Base-by-base conservation (phyloP, 2,113 vertebrate genomes). In the Sisor rabdophorus region DNA sequence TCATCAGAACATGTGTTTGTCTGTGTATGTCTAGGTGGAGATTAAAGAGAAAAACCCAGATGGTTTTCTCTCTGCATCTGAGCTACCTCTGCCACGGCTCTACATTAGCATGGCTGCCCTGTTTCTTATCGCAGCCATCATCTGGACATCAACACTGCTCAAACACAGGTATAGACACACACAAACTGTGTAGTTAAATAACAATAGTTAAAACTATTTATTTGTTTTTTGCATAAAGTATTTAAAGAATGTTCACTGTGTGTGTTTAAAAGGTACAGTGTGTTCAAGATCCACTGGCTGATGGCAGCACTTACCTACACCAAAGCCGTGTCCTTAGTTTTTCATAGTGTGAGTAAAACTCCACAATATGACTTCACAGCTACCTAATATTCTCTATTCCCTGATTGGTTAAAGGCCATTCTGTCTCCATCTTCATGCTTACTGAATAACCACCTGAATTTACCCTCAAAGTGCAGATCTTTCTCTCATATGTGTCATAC, bases 241-340 rank as follows among this genome's bases (percentile, higher is more conserved):
- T n/a, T n/a, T 9, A n/a, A 19, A 36, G 1, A 9, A 7, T n/a
- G 32, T 64, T 64, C 3, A 64, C 32, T 78, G 19, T 75, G 26
- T 82, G 4, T 74, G 47, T 47, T 58, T 7, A 36, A 24, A 87
- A 95, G 94, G 85, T 92, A 89, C 91, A 95, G 88, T 0, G 92
- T 95, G 61, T 95, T 94, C 85, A 95, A 94, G 89, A 94, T 93
- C 88, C 93, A 95, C 87, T 95, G 93, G 92, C 88, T 95, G 69
- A 95, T 94, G 94, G 92, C 93, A 0, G 92, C 93, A 0, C 86
- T 95, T 82, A 91, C 90, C 0, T 94, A 94, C 84, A 95, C 93
- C 72, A 95, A 95, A 84, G 84, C 92, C 17, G 53, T 88, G 0
- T 94, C 93, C 0, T 80, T 95, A 63, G 90, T 95, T 16, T 95